These are phyloP conservation scores for Rhynchopsitta pachyrhyncha DNA, from an alignment of 2,113 vertebrate species.

Conservation along the genomic window DNA sequence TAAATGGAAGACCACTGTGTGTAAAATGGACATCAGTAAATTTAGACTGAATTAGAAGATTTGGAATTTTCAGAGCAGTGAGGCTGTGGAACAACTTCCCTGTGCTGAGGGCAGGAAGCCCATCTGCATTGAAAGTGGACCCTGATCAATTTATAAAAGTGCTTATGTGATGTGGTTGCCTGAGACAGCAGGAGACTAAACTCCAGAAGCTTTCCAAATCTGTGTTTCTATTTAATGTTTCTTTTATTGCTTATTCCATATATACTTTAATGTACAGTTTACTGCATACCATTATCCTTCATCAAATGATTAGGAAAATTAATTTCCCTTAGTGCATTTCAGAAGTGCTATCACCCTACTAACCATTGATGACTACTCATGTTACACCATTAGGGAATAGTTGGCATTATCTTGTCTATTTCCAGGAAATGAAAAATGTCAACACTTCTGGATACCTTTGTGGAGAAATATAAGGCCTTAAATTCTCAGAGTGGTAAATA, in stretches of 20 bases:
- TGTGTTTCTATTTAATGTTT: neutral
- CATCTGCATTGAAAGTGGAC: neutral
- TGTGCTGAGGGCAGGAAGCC: neutral
- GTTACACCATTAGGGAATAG: neutral
- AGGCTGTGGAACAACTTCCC: neutral
- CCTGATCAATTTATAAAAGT: neutral
- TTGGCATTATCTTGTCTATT: neutral
- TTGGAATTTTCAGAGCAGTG: neutral
- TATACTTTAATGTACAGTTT: neutral
- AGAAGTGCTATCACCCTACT: neutral
- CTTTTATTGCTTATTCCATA: neutral
- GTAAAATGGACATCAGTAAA: neutral
- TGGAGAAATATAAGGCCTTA: neutral
- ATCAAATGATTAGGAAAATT: neutral
- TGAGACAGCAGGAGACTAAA: neutral
- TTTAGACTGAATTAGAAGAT: neutral
- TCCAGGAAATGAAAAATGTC: neutral
- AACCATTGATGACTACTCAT: neutral
- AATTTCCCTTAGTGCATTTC: constrained; percentile 1
- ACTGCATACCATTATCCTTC: neutral
- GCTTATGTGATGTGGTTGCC: neutral
- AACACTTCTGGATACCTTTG: neutral
- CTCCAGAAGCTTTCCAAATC: neutral
- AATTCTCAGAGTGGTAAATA: neutral
- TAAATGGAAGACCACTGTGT: neutral